Evolutionary conservation across 2,888 invertebrate genomes (phyloP).

Genomic region (Xylocampa areola): DNA sequence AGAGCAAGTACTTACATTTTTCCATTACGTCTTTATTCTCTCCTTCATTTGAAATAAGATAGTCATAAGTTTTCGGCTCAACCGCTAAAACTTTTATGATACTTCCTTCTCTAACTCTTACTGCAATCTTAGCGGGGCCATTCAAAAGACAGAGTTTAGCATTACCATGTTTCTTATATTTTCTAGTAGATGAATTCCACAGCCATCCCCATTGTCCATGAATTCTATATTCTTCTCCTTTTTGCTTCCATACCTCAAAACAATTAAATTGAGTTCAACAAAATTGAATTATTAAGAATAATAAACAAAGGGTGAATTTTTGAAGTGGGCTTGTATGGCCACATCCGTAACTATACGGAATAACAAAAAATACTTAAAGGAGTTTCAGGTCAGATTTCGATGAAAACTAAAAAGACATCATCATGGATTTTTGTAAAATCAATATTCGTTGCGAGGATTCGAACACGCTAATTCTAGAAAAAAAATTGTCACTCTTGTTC

Average conservation of each 20-base stretch:
- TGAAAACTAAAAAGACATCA: no score
- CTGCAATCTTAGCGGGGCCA: constrained; percentile 93
- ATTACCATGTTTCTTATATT: constrained; percentile 84
- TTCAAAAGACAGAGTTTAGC: constrained; percentile 78
- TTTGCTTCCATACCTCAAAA: constrained; percentile 96
- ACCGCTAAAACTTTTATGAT: constrained; percentile 93
- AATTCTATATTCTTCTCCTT: constrained; percentile 99
- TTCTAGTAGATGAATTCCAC: constrained; percentile 94
- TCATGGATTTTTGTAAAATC: no score
- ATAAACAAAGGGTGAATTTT: no score
- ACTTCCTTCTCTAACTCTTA: constrained; percentile 92
- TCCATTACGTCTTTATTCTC: constrained; percentile 82
- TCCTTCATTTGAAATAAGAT: constrained; percentile 90
- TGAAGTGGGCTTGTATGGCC: no score
- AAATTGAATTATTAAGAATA: no score
- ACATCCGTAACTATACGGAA: no score
- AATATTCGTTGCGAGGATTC: no score
- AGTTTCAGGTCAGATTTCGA: no score
- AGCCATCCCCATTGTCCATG: constrained; percentile 99
- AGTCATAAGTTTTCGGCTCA: constrained; percentile 94
- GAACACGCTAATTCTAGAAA: no score
- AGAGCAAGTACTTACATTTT: constrained; percentile 79
- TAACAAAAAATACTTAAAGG: no score
- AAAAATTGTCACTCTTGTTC: no score
- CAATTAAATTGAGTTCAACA: not conserved